phyloP scores from a whole-genome alignment of 2,797 vertebrate species.

The Synaphobranchus kaupii region DNA sequence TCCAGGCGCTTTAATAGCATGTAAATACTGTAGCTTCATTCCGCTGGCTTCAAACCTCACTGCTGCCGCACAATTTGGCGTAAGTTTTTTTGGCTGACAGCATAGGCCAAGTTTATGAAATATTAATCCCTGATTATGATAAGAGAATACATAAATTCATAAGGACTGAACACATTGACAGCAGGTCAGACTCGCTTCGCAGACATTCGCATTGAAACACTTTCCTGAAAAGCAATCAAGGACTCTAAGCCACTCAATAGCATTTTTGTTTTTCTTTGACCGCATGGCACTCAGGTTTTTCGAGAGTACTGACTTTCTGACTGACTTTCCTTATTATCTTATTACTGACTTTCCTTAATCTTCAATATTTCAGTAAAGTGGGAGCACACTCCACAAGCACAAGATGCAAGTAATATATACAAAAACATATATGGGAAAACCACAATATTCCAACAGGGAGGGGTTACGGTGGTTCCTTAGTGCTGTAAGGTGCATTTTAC shows the following conservation, averaged over 20 bases:
- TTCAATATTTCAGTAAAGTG: not conserved
- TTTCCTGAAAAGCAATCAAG: not conserved
- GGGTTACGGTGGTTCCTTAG: not conserved
- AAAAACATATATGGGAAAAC: not conserved
- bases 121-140: conserved; percentile 14
- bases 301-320: not conserved
- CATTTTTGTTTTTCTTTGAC: conserved; percentile 7
- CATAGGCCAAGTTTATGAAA: not conserved
- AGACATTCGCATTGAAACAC: conserved; percentile 1
- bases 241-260: not conserved
- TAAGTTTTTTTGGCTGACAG: not conserved
- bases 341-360: too few relatives aligned
- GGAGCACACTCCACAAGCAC: not conserved
- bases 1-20: not conserved
- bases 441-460: not conserved
- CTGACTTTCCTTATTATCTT: too few relatives aligned
- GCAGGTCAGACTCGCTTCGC: conserved; percentile 4
- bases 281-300: not conserved
- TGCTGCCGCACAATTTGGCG: not conserved
- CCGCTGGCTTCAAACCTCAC: not conserved
- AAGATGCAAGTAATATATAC: not conserved
- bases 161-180: not conserved
- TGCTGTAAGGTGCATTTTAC: not conserved
- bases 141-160: conserved; percentile 8
- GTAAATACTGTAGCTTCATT: not conserved